phyloP scores from a whole-genome alignment of 2,113 vertebrate genomes.

The Grus americana region DNA sequence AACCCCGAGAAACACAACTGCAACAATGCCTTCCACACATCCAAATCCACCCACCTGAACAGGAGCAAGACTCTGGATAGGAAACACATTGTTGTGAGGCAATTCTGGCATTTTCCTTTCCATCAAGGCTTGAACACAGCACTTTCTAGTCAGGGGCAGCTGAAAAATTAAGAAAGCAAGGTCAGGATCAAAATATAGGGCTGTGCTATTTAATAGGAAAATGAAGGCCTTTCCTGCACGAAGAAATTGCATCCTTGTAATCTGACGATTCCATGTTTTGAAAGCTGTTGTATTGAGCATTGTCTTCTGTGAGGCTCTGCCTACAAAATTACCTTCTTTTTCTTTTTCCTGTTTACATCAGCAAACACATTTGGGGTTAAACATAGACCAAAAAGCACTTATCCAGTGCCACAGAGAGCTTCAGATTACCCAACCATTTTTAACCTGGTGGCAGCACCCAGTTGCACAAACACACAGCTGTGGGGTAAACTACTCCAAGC shows the following conservation, averaged over 20 bases:
- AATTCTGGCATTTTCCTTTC: not conserved
- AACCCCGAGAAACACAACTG: not conserved
- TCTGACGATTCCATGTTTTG: not conserved
- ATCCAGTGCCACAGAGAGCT: not conserved
- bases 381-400: not conserved
- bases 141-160: not conserved
- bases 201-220: not conserved
- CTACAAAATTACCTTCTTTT: not conserved
- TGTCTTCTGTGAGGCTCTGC: not conserved
- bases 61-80: not conserved
- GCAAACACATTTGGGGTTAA: not conserved
- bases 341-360: not conserved
- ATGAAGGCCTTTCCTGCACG: not conserved
- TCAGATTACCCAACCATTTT: not conserved
- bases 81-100: not conserved
- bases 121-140: not conserved
- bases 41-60: not conserved
- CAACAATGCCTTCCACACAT: not conserved
- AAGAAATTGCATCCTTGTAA: not conserved
- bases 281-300: not conserved
- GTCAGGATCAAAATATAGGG: not conserved
- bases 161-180: not conserved
- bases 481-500: not conserved
- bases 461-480: not conserved
- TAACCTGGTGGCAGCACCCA: not conserved